Conservation (phyloP, 2,888 invertebrate genomes). For the Plutella xylostella region DNA sequence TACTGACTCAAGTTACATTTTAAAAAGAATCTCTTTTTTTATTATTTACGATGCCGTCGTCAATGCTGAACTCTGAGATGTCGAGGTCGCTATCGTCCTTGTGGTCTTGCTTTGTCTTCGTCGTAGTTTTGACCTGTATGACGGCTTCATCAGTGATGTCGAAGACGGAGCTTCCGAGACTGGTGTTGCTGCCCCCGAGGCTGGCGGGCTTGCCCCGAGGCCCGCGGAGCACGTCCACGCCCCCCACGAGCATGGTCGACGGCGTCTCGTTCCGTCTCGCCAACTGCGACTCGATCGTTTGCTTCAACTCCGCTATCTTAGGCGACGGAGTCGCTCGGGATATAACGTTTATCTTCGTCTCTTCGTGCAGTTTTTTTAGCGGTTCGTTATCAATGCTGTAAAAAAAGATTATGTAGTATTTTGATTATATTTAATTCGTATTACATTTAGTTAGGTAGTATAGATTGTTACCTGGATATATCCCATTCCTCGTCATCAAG, state of each 20-base stretch:
- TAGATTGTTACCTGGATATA: conserved; percentile 52
- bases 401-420: conserved; percentile 6
- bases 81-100: conserved; percentile 59
- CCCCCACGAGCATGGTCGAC: conserved; percentile 38
- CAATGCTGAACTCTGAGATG: conserved; percentile 53
- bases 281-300: conserved; percentile 68
- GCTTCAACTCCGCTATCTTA: conserved; percentile 66
- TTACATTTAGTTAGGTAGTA: neutral
- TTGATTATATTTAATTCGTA: neutral
- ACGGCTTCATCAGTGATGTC: conserved; percentile 36
- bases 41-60: conserved; percentile 32
- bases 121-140: conserved; percentile 32
- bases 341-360: conserved; percentile 48
- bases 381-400: conserved; percentile 60
- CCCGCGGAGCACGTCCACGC: conserved; percentile 43
- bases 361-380: conserved; percentile 25
- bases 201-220: conserved; percentile 33
- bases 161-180: conserved; percentile 57
- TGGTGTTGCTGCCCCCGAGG: conserved; percentile 57
- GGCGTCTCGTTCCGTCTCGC: conserved; percentile 45
- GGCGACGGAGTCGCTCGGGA: conserved; percentile 62
- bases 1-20: too few species aligned
- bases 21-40: conserved; percentile 30
- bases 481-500: conserved; percentile 65
- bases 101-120: conserved; percentile 34